These are phyloP conservation scores for Pogonocichla stellata DNA, from an alignment of 2,113 vertebrate genomes.

Conservation along the genomic window DNA sequence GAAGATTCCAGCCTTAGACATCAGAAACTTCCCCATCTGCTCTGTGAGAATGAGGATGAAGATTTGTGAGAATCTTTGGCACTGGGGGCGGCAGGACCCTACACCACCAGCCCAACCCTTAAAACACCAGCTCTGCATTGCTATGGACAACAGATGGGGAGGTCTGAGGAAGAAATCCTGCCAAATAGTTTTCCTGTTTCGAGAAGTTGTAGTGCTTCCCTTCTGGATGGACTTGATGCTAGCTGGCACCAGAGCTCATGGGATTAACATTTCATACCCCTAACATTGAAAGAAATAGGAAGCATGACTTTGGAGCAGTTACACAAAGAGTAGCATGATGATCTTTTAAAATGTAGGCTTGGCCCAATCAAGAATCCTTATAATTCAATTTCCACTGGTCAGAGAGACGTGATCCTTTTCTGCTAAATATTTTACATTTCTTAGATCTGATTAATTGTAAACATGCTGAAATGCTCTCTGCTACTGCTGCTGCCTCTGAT, in stretches of 20 bases:
- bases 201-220: background rate
- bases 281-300: background rate
- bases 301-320: background rate
- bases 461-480: background rate
- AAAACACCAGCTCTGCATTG: background rate
- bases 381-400: background rate
- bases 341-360: background rate
- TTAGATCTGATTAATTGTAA: background rate
- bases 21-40: background rate
- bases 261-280: background rate
- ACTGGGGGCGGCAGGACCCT: no score
- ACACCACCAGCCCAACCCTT: background rate
- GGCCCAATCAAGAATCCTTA: background rate
- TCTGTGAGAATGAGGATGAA: background rate
- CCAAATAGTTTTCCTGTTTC: background rate
- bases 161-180: background rate
- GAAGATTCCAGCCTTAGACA: background rate
- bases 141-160: background rate
- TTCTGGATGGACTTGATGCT: background rate
- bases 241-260: background rate
- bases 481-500: background rate
- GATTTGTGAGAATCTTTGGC: background rate
- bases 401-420: background rate
- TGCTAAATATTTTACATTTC: background rate
- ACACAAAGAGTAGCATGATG: background rate